Conservation (phyloP, 2,888 invertebrate species). For the Xestoiulus laeticollis region DNA sequence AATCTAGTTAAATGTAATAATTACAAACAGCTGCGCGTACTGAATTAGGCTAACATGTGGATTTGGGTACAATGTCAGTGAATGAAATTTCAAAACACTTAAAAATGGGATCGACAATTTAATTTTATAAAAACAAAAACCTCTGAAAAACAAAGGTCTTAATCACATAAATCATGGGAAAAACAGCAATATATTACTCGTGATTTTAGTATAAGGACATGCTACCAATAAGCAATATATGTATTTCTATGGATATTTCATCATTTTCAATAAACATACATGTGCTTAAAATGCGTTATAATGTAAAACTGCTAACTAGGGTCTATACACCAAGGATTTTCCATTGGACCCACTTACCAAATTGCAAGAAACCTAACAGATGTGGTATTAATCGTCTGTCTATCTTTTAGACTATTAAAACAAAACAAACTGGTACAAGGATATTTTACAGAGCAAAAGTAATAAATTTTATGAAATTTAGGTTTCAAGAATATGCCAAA, state of each 20-base stretch:
- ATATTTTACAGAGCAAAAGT: too few relatives aligned
- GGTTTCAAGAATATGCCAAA: background rate
- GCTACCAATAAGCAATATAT: too few relatives aligned
- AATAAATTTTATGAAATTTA: background rate
- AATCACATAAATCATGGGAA: background rate
- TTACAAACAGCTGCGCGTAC: constrained; percentile 24
- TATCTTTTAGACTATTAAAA: too few relatives aligned
- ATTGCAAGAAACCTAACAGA: too few relatives aligned
- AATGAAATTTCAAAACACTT: background rate
- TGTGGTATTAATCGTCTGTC: too few relatives aligned
- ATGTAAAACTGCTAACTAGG: background rate
- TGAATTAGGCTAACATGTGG: background rate
- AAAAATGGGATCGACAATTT: background rate
- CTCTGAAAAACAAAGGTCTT: background rate
- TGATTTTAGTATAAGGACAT: background rate
- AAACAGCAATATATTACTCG: background rate
- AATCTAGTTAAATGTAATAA: constrained; percentile 31
- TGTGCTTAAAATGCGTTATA: background rate
- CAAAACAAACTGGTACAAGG: too few relatives aligned
- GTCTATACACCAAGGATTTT: too few relatives aligned
- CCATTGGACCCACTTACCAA: too few relatives aligned
- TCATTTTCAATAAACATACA: too few relatives aligned
- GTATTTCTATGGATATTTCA: too few relatives aligned
- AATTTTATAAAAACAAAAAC: background rate
- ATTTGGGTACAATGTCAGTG: background rate